These are phyloP conservation scores for Loxodonta africana DNA, from an alignment of 2,113 vertebrate species.

Conservation along the genomic window DNA sequence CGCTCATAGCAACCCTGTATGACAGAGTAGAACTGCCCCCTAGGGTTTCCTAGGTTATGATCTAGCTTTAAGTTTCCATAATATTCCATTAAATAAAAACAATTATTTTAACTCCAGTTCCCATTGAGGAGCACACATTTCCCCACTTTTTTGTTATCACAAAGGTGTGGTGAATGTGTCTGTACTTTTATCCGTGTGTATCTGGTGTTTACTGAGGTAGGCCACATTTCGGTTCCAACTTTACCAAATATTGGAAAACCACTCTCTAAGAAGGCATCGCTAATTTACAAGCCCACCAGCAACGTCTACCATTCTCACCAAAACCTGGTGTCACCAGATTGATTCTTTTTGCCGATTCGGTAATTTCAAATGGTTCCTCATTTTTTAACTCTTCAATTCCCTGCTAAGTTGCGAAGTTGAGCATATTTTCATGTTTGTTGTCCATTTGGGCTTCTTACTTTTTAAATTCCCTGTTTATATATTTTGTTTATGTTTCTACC, in stretches of 20 bases:
- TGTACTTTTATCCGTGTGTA: background rate
- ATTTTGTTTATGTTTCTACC: background rate
- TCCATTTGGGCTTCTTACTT: background rate
- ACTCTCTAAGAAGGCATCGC: background rate
- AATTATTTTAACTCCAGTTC: background rate
- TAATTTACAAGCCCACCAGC: background rate
- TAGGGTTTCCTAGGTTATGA: no score
- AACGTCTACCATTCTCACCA: background rate
- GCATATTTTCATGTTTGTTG: background rate
- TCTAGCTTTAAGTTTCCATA: background rate
- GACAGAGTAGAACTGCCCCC: no score
- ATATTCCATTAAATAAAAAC: background rate
- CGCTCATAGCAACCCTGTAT: no score
- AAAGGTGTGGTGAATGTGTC: background rate
- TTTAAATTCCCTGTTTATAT: background rate
- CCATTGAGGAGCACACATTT: background rate
- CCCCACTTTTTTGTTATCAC: background rate
- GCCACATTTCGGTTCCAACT: background rate
- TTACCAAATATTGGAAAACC: background rate
- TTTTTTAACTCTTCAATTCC: background rate
- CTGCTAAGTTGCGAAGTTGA: background rate
- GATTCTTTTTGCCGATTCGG: background rate
- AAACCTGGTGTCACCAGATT: background rate
- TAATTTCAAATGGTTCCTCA: background rate
- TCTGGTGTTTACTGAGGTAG: background rate